phyloP scores from a whole-genome alignment of 2,888 invertebrate species.

The Ormyrus rosae region DNA sequence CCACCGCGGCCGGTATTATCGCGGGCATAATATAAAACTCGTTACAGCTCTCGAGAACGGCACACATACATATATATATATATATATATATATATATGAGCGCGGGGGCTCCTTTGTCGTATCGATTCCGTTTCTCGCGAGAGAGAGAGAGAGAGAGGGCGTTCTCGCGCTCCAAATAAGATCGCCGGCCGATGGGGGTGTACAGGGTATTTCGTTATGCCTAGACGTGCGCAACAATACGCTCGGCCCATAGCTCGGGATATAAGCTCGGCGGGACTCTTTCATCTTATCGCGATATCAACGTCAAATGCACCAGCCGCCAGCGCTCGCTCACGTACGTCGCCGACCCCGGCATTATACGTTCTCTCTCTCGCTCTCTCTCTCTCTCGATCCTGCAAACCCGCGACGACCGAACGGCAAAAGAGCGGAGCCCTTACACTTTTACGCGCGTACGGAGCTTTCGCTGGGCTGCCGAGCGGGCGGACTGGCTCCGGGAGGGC shows the following conservation, averaged over 20 bases:
- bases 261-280: slow-evolving; percentile 70
- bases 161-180: slow-evolving; percentile 62
- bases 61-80: not conserved
- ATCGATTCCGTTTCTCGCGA: slow-evolving; percentile 32
- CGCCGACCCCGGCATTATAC: not conserved
- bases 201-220: slow-evolving; percentile 70
- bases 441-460: too few relatives aligned
- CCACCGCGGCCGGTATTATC: slow-evolving; percentile 3
- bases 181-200: slow-evolving; percentile 62
- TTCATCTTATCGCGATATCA: slow-evolving; percentile 76
- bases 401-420: too few relatives aligned
- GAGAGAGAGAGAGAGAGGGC: not conserved
- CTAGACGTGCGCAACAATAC: slow-evolving; percentile 73
- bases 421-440: too few relatives aligned
- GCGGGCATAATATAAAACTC: slow-evolving; percentile 46
- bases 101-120: not conserved
- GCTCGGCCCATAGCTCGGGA: slow-evolving; percentile 70
- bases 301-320: slow-evolving; percentile 74
- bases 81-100: not conserved
- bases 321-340: not conserved
- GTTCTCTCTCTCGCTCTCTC: not conserved
- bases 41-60: slow-evolving; percentile 37
- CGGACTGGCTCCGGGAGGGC: too few relatives aligned
- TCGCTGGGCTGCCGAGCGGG: too few relatives aligned
- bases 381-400: not conserved